phyloP scores from a whole-genome alignment of 2,113 vertebrate species.

The Dasyornis broadbenti region DNA sequence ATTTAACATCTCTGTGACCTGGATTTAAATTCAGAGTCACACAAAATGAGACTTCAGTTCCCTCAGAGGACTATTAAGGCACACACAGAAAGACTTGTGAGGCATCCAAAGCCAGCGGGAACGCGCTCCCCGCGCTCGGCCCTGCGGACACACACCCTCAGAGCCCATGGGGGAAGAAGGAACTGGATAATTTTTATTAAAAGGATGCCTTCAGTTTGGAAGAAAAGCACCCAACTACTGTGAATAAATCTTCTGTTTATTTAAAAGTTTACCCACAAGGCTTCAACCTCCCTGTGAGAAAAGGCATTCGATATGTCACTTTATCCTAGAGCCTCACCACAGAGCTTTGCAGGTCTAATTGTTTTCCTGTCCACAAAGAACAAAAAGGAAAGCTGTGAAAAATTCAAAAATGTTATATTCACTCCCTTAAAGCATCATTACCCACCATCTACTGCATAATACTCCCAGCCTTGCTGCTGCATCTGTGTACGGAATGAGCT shows the following conservation, averaged over 20 bases:
- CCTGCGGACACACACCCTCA: conserved; percentile 1
- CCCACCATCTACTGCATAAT: neutral
- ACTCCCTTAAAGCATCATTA: conserved; percentile 34
- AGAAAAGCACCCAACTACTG: conserved; percentile 21
- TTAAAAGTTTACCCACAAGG: conserved; percentile 24
- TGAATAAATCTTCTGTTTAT: conserved; percentile 61
- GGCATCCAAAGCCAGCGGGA: conserved; percentile 62
- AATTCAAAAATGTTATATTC: conserved; percentile 3
- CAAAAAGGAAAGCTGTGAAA: conserved; percentile 27
- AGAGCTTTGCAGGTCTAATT: conserved; percentile 21
- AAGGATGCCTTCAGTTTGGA: conserved; percentile 47
- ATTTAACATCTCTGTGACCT: conserved; percentile 81
- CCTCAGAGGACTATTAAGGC: conserved; percentile 72
- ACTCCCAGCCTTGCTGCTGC: neutral
- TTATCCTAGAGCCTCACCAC: neutral
- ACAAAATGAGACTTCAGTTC: conserved; percentile 78
- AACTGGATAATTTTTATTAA: conserved; percentile 52
- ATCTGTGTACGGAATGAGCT: neutral
- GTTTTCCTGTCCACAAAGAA: neutral
- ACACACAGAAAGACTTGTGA: conserved; percentile 67
- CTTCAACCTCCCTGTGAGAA: neutral
- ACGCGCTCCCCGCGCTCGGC: neutral
- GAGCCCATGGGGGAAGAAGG: neutral
- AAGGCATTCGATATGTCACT: neutral
- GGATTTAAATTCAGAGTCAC: conserved; percentile 76